These are phyloP conservation scores for Epizoanthus fatuus DNA, from an alignment of 92 coral and sea anemone genomes.

Conservation along the genomic window DNA sequence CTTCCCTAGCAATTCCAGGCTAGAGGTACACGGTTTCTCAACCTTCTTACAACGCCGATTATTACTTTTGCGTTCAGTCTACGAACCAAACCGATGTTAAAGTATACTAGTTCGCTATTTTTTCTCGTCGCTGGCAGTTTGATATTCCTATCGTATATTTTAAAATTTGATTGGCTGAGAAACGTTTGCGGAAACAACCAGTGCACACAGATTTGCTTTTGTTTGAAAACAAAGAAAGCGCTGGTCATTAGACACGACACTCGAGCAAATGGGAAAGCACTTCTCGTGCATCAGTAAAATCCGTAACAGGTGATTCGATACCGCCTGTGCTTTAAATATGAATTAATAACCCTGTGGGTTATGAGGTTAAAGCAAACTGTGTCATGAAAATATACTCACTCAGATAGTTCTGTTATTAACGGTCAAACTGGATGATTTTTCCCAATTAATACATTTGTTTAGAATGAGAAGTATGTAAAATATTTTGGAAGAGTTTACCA, in stretches of 20 bases:
- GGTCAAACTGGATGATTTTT: too few species aligned
- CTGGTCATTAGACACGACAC: not conserved
- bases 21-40: not conserved
- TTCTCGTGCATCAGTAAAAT: too few species aligned
- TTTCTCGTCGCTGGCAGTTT: not conserved
- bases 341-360: too few species aligned
- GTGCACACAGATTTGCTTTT: not conserved
- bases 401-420: too few species aligned
- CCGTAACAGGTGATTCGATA: too few species aligned
- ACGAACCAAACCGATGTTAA: not conserved
- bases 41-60: not conserved
- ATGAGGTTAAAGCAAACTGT: too few species aligned
- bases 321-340: too few species aligned
- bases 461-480: too few species aligned
- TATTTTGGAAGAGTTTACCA: too few species aligned
- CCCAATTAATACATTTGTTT: too few species aligned
- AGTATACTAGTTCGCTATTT: not conserved
- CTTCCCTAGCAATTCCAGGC: not conserved
- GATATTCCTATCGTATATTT: not conserved
- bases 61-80: not conserved
- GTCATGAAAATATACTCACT: too few species aligned
- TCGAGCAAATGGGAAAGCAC: not conserved
- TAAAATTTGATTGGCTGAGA: conserved; percentile 1
- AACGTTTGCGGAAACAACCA: not conserved
- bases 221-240: conserved; percentile 1